phyloP scores from a whole-genome alignment of 37 sponge, comb jelly and placozoan genomes.

The Chondrilla cf. caribensis region DNA sequence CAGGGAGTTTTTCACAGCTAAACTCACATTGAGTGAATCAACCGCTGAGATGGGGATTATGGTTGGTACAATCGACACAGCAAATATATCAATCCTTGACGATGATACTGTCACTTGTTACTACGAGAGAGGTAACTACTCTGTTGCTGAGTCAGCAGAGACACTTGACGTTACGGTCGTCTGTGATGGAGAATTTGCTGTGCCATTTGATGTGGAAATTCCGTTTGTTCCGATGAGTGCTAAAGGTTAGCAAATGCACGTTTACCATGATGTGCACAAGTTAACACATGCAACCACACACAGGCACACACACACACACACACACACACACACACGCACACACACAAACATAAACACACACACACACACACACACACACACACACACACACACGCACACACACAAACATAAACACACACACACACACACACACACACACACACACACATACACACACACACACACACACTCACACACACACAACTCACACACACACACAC shows the following conservation, averaged over 20 bases:
- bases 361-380: no score
- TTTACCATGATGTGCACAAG: neutral
- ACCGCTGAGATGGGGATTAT: conserved; percentile 2
- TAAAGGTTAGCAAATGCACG: neutral
- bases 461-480: conserved; percentile 8
- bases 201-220: neutral
- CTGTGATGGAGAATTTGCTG: neutral
- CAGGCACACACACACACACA: no score
- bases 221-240: neutral
- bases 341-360: no score
- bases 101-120: conserved; percentile 29
- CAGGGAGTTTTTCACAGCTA: neutral
- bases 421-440: no score
- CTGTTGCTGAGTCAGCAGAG: neutral
- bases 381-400: no score
- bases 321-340: no score
- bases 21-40: neutral
- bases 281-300: no score
- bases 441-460: neutral
- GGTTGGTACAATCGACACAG: neutral
- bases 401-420: neutral
- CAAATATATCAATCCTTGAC: conserved; percentile 26
- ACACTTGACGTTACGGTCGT: neutral
- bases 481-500: neutral
- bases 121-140: neutral